Base-by-base conservation (phyloP, 1,140 invertebrate species). In the Dendrolimus punctatus region DNA sequence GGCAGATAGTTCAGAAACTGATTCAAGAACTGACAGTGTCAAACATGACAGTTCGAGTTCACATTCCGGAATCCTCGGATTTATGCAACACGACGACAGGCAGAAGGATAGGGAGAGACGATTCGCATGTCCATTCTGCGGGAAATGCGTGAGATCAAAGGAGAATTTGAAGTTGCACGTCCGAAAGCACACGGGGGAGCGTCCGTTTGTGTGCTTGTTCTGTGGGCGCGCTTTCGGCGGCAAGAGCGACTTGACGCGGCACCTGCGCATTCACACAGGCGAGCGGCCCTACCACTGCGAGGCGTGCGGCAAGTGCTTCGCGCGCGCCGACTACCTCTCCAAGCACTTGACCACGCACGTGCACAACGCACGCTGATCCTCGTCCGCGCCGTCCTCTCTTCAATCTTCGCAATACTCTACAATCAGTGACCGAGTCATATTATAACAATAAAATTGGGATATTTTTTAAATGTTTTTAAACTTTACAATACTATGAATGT, bases 291-390 rank as follows among this genome's bases (percentile, higher is more conserved):
- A 93, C 80, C 95, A 95, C 71, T 96, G 95, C 83, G 94, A 96
- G 80, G 94, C 95, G 77, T 96, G 95, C 83, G 95, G 95, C 60
- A 96, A 96, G 76, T 95, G 94, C 76, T 96, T 96, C 85, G 95
- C 95, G 6, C 86, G 95, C 6, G 95, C 95, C 39, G 95, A 96
- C 73, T 96, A 96, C 68, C 90, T 96, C n/a, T 95, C 94, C 58
- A 96, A 96, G 83, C 95, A 96, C 80, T 89, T 96, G 54, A 96
- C 95, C 50, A 96, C 95, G 5, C 95, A 96, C 85, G 93, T 95
- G 56, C 94, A 95, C 84, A 92, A 91, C 68, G 87, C 91, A 57
- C 90, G 90, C 65, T 51, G 40, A 49, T 43, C 57, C 8, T 40
- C 55, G 64, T 55, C 55, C 58, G 66, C 74, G 69, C 75, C 78